phyloP scores from a whole-genome alignment of 2,113 vertebrate genomes.

The Dinomys branickii region DNA sequence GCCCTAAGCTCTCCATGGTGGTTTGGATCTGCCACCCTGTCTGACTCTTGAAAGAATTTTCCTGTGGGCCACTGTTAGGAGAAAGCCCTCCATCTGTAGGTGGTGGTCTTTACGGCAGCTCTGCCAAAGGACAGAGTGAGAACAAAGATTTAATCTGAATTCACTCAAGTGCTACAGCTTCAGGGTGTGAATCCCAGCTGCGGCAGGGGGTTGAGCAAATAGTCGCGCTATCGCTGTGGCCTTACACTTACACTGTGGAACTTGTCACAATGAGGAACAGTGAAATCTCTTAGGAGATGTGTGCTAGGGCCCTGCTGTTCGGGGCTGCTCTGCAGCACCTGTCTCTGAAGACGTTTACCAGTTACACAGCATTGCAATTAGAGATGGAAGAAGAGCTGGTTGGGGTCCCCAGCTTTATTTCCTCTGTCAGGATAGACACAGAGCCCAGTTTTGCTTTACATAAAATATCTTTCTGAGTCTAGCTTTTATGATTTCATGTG shows the following conservation, averaged over 20 bases:
- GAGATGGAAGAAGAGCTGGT: neutral
- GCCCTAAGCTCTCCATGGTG: neutral
- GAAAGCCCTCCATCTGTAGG: slow-evolving; percentile 1
- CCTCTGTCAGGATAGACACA: neutral
- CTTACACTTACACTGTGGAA: slow-evolving; percentile 33
- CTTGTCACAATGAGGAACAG: slow-evolving; percentile 43
- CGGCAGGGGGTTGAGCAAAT: slow-evolving; percentile 61
- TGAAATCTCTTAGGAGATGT: slow-evolving; percentile 32
- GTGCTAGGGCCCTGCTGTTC: neutral
- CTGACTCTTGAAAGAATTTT: slow-evolving; percentile 47
- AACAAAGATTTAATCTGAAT: slow-evolving; percentile 66
- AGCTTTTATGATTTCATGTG: neutral
- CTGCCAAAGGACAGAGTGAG: neutral
- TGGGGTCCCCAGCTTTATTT: neutral
- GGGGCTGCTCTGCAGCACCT: neutral
- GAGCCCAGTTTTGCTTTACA: neutral
- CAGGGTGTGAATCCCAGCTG: slow-evolving; percentile 71
- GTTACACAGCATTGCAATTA: slow-evolving; percentile 41
- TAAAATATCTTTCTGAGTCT: neutral
- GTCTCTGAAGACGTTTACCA: slow-evolving; percentile 57
- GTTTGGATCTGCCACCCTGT: neutral
- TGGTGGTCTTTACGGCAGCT: slow-evolving; percentile 36
- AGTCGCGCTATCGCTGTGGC: neutral
- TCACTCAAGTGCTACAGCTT: slow-evolving; percentile 43
- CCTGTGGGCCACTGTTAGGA: slow-evolving; percentile 22